Percentiles rank a stretch among this genome's conserved stretches.
These are phyloP conservation scores for Diadophis punctatus DNA, from an alignment of 2,113 vertebrate species.

Conservation along the genomic window DNA sequence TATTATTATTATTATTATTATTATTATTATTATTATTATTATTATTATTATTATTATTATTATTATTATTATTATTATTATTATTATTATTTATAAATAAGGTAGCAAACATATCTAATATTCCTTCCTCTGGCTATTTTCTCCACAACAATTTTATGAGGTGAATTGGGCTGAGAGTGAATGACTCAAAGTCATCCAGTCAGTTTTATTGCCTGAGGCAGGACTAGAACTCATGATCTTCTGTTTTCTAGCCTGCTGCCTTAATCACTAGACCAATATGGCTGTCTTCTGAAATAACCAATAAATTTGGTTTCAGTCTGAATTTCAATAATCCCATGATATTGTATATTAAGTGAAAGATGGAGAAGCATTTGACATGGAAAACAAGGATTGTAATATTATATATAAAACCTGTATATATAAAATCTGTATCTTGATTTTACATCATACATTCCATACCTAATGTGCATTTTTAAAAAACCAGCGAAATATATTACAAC, in stretches of 20 bases:
- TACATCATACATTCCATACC: neutral
- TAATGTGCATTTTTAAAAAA: neutral
- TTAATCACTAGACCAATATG: neutral
- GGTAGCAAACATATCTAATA: neutral
- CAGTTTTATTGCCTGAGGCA: no score
- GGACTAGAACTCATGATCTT: neutral
- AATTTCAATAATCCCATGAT: neutral
- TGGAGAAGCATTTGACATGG: neutral
- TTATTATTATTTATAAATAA: no score
- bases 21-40: neutral
- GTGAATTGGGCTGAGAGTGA: no score
- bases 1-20: no score
- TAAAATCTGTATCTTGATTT: neutral
- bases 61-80: no score
- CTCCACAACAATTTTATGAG: no score
- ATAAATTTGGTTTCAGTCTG: neutral
- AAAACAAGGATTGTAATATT: neutral
- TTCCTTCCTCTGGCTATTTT: no score
- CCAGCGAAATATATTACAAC: slow-evolving; percentile 7
- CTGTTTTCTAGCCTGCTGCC: neutral
- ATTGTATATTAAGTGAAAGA: neutral
- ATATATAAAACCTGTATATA: neutral
- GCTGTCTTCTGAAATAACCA: neutral
- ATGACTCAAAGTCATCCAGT: no score
- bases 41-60: no score